Percentiles rank a stretch among this genome's conserved stretches.
These are phyloP conservation scores for Exaiptasia diaphana DNA, from an alignment of 64 coral and sea anemone species.

Conservation along the genomic window DNA sequence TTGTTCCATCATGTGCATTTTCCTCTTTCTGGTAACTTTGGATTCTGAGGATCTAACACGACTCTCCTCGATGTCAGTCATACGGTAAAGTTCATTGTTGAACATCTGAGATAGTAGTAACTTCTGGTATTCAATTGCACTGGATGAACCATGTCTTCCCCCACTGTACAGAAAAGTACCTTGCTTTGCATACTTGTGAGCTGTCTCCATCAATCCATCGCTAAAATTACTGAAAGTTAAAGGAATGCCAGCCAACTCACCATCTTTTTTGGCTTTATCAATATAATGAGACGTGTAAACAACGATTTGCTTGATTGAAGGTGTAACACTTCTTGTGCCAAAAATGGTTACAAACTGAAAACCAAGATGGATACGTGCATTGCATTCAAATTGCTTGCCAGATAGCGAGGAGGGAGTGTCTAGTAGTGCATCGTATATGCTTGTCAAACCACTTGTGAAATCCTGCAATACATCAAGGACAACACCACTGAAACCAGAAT, in stretches of 20 bases:
- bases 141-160: neutral
- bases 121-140: slow-evolving; percentile 5
- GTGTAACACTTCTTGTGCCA: neutral
- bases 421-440: slow-evolving; percentile 6
- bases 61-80: neutral
- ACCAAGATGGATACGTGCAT: slow-evolving; percentile 31
- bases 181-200: neutral
- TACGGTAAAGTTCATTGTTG: neutral
- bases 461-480: slow-evolving; percentile 11
- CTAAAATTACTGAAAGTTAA: neutral
- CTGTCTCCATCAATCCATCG: slow-evolving; percentile 32
- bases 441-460: slow-evolving; percentile 17
- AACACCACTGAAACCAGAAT: slow-evolving; percentile 24
- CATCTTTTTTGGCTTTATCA: slow-evolving; percentile 20
- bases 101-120: slow-evolving; percentile 5
- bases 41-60: neutral
- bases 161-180: slow-evolving; percentile 12
- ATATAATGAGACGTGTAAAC: slow-evolving; percentile 25
- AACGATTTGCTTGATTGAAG: slow-evolving; percentile 21
- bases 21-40: no score
- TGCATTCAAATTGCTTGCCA: slow-evolving; percentile 1
- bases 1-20: no score
- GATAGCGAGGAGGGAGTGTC: slow-evolving; percentile 14
- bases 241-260: neutral
- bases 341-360: slow-evolving; percentile 29